Evolutionary conservation across 2,888 invertebrate species (phyloP).

Genomic region (Homarus gammarus): DNA sequence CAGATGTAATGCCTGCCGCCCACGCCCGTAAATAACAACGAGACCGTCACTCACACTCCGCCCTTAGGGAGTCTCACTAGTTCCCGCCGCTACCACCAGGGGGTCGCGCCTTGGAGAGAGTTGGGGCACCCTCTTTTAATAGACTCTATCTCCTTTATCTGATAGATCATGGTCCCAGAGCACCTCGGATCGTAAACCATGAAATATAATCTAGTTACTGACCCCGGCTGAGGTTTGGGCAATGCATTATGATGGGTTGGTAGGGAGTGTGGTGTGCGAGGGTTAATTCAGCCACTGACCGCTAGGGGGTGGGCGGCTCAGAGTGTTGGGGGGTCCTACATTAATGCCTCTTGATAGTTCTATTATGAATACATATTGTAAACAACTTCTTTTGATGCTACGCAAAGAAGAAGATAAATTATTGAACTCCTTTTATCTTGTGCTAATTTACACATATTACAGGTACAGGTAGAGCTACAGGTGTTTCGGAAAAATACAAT

Average conservation of each 20-base stretch:
- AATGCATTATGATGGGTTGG: constrained; percentile 11
- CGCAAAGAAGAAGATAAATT: too few species aligned
- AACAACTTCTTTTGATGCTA: not conserved
- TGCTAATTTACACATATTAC: too few species aligned
- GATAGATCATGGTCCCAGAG: constrained; percentile 51
- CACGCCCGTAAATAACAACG: constrained; percentile 37
- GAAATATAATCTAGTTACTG: constrained; percentile 64
- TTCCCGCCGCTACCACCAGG: constrained; percentile 63
- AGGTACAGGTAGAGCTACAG: too few species aligned
- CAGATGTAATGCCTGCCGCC: constrained; percentile 44
- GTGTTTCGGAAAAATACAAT: too few species aligned
- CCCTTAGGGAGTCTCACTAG: constrained; percentile 34
- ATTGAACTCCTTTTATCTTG: too few species aligned
- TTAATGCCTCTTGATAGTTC: too few species aligned
- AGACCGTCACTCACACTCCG: constrained; percentile 53
- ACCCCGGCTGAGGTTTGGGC: constrained; percentile 23
- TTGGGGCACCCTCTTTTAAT: constrained; percentile 45
- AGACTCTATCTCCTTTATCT: constrained; percentile 61
- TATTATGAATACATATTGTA: not conserved
- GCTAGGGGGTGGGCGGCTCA: not conserved
- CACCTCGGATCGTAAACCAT: constrained; percentile 55
- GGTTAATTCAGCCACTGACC: not conserved
- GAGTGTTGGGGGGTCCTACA: too few species aligned
- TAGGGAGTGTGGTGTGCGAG: constrained; percentile 9
- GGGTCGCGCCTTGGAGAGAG: constrained; percentile 25